Percentiles rank a stretch among this genome's conserved stretches.
phyloP scores from a whole-genome alignment of 2,113 vertebrate genomes.

The Aythya baeri region DNA sequence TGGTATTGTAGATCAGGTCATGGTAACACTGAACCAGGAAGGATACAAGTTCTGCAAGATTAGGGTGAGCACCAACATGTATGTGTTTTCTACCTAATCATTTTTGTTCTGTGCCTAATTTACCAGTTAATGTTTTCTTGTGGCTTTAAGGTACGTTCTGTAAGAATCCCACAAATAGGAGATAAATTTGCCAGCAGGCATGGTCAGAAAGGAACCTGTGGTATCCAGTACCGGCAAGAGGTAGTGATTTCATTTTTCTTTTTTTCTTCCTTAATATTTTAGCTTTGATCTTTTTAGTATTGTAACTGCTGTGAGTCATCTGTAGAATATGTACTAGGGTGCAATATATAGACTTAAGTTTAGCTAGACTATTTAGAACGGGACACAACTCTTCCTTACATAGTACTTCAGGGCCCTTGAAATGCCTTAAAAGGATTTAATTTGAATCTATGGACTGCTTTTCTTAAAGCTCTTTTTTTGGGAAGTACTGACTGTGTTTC shows the following conservation, averaged over 20 bases:
- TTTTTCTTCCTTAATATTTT: not conserved
- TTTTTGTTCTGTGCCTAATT: not conserved
- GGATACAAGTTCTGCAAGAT: slow-evolving; percentile 99
- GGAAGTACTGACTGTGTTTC: not conserved
- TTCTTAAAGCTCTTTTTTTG: not conserved
- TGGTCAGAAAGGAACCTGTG: slow-evolving; percentile 98
- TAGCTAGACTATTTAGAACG: not conserved
- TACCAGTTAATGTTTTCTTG: not conserved
- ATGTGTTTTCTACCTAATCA: fast-evolving
- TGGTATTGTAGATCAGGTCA: slow-evolving; percentile 98
- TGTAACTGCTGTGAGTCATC: not conserved
- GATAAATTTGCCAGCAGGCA: slow-evolving; percentile 99
- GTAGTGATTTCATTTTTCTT: slow-evolving; percentile 63
- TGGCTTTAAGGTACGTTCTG: slow-evolving; percentile 90
- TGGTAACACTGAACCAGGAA: slow-evolving; percentile 99
- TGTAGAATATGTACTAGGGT: not conserved
- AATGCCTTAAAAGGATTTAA: not conserved
- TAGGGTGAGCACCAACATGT: slow-evolving; percentile 78
- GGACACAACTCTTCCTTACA: not conserved
- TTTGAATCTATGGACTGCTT: not conserved
- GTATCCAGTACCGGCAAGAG: slow-evolving; percentile 99
- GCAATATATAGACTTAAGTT: not conserved
- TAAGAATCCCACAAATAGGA: slow-evolving; percentile 97
- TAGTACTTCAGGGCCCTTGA: not conserved
- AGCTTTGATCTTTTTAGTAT: not conserved